Conservation (phyloP, 2,113 vertebrate species). For the Ursus arctos region DNA sequence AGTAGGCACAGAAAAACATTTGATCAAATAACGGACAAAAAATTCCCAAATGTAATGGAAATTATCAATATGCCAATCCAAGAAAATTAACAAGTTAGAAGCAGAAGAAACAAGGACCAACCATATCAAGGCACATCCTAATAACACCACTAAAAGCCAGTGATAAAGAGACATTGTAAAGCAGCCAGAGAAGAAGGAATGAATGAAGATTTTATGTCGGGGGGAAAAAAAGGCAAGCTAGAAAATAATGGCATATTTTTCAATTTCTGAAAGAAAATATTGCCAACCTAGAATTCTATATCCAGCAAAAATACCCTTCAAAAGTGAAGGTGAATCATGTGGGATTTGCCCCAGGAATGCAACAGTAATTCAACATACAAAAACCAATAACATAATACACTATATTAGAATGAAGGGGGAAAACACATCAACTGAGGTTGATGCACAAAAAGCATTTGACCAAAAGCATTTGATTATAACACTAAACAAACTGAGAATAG, state of each 20-base stretch:
- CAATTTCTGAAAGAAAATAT: background rate
- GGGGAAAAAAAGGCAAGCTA: background rate
- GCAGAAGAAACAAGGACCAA: constrained; percentile 7
- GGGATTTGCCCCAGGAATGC: background rate
- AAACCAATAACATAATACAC: background rate
- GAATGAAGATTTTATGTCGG: background rate
- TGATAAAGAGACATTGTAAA: background rate
- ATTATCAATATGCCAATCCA: background rate
- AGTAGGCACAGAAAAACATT: background rate
- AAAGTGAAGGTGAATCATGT: background rate
- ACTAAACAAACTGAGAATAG: background rate
- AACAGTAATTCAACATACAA: background rate
- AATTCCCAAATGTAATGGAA: background rate
- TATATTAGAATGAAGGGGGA: background rate
- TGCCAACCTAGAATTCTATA: background rate
- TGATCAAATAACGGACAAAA: background rate
- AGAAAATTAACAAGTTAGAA: background rate
- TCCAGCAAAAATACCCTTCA: background rate
- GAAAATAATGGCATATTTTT: background rate
- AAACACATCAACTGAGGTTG: background rate
- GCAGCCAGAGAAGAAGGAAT: background rate
- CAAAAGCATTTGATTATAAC: background rate
- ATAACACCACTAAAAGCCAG: background rate
- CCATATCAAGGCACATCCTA: background rate
- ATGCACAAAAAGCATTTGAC: background rate